Percentiles rank a stretch among this genome's conserved stretches.
Conservation (phyloP, 2,888 invertebrate genomes). For the Hyles lineata region DNA sequence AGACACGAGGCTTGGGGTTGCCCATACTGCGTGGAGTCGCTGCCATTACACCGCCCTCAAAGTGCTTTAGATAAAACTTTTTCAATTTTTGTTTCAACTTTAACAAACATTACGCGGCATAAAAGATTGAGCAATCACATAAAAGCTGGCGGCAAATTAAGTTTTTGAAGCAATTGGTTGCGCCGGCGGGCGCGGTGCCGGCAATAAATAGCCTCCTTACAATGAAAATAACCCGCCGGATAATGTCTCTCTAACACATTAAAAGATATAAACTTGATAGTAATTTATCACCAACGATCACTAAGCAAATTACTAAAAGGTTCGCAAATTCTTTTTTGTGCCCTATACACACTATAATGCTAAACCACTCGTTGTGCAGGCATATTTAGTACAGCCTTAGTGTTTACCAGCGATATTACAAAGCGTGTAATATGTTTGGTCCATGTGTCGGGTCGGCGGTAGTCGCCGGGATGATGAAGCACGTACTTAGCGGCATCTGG, state of each 20-base stretch:
- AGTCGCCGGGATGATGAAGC: not conserved
- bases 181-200: not conserved
- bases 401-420: too few species aligned
- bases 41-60: slow-evolving; percentile 35
- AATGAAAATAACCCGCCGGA: too few species aligned
- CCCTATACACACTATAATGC: too few species aligned
- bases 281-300: too few species aligned
- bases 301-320: too few species aligned
- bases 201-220: too few species aligned
- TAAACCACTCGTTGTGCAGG: too few species aligned
- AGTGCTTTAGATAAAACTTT: slow-evolving; percentile 29
- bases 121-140: slow-evolving; percentile 24
- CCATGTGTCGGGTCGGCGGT: not conserved
- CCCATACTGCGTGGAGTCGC: not conserved
- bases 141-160: slow-evolving; percentile 5
- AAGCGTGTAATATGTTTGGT: not conserved
- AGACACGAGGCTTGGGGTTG: not conserved
- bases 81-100: slow-evolving; percentile 22
- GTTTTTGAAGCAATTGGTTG: not conserved
- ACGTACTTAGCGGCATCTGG: slow-evolving; percentile 19
- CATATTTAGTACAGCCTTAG: too few species aligned
- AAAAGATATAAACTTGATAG: too few species aligned
- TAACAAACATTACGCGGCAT: slow-evolving; percentile 18
- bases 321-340: too few species aligned
- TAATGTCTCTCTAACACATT: too few species aligned